phyloP scores from a whole-genome alignment of 2,797 vertebrate genomes.

The Vultur gryphus region DNA sequence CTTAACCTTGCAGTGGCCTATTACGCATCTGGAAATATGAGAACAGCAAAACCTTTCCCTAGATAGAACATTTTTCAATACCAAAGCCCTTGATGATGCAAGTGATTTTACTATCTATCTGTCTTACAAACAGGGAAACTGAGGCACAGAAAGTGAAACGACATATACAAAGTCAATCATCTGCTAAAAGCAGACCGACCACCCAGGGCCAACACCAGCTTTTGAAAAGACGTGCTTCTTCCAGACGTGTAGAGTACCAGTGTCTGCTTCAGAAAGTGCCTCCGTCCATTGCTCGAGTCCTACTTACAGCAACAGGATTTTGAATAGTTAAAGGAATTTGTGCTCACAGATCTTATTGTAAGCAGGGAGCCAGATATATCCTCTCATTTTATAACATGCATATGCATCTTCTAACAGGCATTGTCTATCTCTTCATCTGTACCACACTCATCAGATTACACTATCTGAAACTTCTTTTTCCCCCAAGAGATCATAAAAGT shows the following conservation, averaged over 20 bases:
- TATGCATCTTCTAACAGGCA: slow-evolving; percentile 50
- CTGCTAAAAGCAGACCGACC: background rate
- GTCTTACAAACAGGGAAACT: background rate
- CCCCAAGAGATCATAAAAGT: slow-evolving; percentile 56
- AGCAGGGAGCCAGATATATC: background rate
- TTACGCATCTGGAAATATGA: background rate
- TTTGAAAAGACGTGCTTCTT: background rate
- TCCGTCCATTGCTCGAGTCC: background rate
- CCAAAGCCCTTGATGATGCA: background rate
- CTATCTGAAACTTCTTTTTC: slow-evolving; percentile 32
- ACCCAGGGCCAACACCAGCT: background rate
- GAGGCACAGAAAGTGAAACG: background rate
- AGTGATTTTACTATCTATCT: background rate
- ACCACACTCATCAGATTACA: slow-evolving; percentile 56
- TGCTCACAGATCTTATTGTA: background rate
- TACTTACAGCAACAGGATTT: background rate
- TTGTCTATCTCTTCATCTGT: slow-evolving; percentile 47
- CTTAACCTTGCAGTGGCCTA: background rate
- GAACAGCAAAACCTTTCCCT: background rate
- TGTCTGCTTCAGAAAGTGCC: background rate
- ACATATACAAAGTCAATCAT: background rate
- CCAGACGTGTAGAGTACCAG: background rate
- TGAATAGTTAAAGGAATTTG: background rate
- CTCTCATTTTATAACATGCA: slow-evolving; percentile 26
- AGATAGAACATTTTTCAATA: background rate